phyloP scores from a whole-genome alignment of 2,113 vertebrate species.

The Xiphophorus couchianus region DNA sequence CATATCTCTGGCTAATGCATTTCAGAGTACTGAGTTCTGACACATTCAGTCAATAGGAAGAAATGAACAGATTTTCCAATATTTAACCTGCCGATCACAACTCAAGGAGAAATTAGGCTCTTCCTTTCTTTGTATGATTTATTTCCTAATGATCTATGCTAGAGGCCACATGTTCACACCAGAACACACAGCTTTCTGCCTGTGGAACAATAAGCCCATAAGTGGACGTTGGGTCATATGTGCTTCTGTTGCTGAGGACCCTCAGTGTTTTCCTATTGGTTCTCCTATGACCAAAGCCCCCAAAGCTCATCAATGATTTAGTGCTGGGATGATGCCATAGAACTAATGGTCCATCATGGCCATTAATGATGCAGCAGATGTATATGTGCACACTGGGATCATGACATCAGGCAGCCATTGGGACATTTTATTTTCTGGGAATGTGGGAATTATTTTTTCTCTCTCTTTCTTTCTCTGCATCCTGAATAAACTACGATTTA shows the following conservation, averaged over 20 bases:
- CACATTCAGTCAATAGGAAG: too few relatives aligned
- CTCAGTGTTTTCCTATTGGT: constrained; percentile 49
- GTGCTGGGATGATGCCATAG: constrained; percentile 29
- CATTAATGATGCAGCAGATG: constrained; percentile 42
- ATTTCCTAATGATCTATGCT: constrained; percentile 6
- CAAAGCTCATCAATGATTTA: constrained; percentile 65
- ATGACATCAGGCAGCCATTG: constrained; percentile 22
- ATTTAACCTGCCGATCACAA: too few relatives aligned
- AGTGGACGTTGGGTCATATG: constrained; percentile 12
- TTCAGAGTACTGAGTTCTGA: too few relatives aligned
- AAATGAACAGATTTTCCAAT: too few relatives aligned
- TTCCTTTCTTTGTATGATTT: not conserved
- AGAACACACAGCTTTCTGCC: not conserved
- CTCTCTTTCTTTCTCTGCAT: not conserved
- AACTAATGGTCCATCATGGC: constrained; percentile 51
- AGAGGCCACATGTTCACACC: not conserved
- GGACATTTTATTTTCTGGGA: not conserved
- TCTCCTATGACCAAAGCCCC: constrained; percentile 23
- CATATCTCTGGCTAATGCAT: too few relatives aligned
- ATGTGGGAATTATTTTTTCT: not conserved
- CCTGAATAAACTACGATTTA: not conserved
- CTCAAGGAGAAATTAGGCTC: too few relatives aligned
- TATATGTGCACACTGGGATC: constrained; percentile 1
- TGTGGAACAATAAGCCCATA: not conserved
- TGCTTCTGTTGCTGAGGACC: constrained; percentile 14